A percentile compares a stretch with the other conserved stretches of the same genome.
These are phyloP conservation scores for Zygothrica quintamaculata DNA, from an alignment of 2,888 invertebrate species.

Conservation along the genomic window DNA sequence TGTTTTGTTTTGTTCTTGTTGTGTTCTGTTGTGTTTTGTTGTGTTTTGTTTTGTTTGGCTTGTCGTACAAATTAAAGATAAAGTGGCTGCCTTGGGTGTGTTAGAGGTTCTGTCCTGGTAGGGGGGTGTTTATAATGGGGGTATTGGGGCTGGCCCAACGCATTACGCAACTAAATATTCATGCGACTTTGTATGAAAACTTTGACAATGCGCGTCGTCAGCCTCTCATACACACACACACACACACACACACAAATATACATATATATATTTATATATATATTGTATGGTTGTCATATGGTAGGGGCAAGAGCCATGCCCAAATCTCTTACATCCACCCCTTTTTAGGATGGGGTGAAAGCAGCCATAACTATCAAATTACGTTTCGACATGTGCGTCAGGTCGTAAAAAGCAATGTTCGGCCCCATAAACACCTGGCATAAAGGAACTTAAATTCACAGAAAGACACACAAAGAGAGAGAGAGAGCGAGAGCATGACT, in stretches of 20 bases:
- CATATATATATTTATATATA: conserved; percentile 24
- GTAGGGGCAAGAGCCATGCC: not conserved
- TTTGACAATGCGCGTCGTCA: conserved; percentile 18
- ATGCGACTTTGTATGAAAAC: conserved; percentile 66
- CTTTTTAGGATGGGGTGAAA: not conserved
- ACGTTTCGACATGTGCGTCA: conserved; percentile 67
- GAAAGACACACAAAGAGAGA: too few species aligned
- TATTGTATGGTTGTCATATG: conserved; percentile 20
- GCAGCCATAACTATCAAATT: conserved; percentile 73
- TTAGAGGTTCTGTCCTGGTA: not conserved
- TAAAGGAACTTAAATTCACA: conserved; percentile 17
- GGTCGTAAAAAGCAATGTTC: conserved; percentile 54
- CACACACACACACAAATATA: not conserved
- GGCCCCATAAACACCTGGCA: conserved; percentile 59
- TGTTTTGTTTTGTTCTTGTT: conserved; percentile 51
- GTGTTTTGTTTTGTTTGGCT: conserved; percentile 54
- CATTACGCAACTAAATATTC: conserved; percentile 80
- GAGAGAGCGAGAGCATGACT: too few species aligned
- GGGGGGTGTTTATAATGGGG: not conserved
- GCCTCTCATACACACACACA: conserved; percentile 3
- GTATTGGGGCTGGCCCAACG: conserved; percentile 23
- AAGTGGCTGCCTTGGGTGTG: conserved; percentile 14
- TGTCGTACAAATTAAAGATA: conserved; percentile 74
- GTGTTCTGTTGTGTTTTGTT: conserved; percentile 47
- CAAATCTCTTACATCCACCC: not conserved